These are phyloP conservation scores for Hydrophis major DNA, from an alignment of 2,797 vertebrate species.

Conservation along the genomic window DNA sequence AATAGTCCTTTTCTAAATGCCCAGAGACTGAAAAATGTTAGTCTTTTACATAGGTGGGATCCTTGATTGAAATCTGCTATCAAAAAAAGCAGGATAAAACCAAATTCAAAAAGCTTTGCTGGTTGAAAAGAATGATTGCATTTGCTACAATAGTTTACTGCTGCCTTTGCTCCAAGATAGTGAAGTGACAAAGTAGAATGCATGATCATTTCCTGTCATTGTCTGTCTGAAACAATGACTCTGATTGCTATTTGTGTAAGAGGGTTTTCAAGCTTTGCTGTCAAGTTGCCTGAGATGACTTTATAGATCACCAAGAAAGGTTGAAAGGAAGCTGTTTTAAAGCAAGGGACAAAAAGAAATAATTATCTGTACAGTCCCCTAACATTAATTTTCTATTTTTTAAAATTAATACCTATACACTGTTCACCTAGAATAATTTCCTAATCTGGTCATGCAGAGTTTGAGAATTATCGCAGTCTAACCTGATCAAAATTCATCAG, in stretches of 20 bases:
- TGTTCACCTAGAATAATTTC: conserved; percentile 16
- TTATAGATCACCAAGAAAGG: conserved; percentile 4
- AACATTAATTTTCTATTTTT: conserved; percentile 22
- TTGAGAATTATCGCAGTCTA: conserved; percentile 4
- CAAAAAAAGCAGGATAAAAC: neutral
- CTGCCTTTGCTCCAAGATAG: neutral
- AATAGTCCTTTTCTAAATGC: neutral
- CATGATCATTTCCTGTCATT: neutral
- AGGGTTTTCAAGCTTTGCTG: neutral
- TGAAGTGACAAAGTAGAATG: neutral
- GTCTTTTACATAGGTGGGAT: neutral
- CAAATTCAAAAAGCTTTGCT: neutral
- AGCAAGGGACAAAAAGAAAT: conserved; percentile 6
- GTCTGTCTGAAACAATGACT: neutral
- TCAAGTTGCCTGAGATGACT: neutral
- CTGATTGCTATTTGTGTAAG: conserved; percentile 11
- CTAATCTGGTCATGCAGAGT: neutral
- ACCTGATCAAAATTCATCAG: conserved; percentile 19
- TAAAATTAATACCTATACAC: neutral
- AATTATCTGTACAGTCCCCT: conserved; percentile 24
- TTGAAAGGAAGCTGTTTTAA: conserved; percentile 4
- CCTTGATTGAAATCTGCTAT: fast-evolving
- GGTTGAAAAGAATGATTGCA: neutral
- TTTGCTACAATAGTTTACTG: neutral
- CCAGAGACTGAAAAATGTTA: conserved; percentile 1